Evolutionary conservation across 2,888 invertebrate genomes (phyloP), one percentile per base, ranked within the genome.

Genomic region (Ctenicera cuprea): DNA sequence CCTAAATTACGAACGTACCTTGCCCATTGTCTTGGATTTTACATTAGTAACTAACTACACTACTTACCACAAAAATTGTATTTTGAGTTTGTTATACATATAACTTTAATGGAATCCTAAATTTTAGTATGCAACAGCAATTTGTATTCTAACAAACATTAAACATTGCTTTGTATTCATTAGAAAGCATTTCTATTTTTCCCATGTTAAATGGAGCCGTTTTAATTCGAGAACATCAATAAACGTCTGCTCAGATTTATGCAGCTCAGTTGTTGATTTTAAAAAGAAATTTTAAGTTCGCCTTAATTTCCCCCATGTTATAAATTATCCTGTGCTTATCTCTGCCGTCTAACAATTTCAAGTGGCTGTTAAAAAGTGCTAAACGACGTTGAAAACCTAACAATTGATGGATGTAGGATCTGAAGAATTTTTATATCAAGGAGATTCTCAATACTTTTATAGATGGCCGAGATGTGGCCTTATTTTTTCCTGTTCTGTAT

Each of bases 241-340:
- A 73, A 75, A 75, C 61, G 75, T 73, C 72, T 68, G 52, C 75
- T 76, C 77, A 59, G 76, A 79, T 81, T 81, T 81, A 81, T 80
- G 78, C 75, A 78, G 77, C 77, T 26, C 20, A 61, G 65, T 66
- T 65, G 65, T 71, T 65, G 71, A 71, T 65, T 71, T 71, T 61
- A 48, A 71, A 22, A 71, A 71, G 65, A 65, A 65, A 71, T 65
- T 59, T 65, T 64, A 70, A 70, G 16, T 48, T 62, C 57, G 8
- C 38, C 12, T 26, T 59, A 59, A 59, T 59, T 59, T 30, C 18
- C 20, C 20, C 20, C 14, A 12, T 30, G 57, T 67, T 67, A 66
- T 54, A 52, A 66, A 41, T 66, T 52, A 41, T 66, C 52, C 14
- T 52, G 37, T n/a, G 22, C 14, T n/a, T 43, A 43, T 43, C 43